Evolutionary conservation across 2,113 vertebrate genomes (phyloP), one percentile per base, ranked within the genome.

Genomic region (Peromyscus polionotus): DNA sequence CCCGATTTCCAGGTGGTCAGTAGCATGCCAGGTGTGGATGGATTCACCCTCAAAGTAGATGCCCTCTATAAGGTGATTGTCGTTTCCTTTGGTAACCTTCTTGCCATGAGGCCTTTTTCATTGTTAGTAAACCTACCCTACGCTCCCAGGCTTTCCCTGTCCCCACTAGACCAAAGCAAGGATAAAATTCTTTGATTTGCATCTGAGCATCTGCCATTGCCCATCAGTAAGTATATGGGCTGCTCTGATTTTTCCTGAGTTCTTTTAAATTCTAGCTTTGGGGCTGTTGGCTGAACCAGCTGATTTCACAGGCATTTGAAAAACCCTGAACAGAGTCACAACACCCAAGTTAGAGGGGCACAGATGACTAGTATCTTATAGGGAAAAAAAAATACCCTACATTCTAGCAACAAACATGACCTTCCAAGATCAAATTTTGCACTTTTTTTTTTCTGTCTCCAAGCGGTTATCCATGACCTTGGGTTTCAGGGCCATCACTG

Each of bases 41-140:
- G 99, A 59, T 99, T 99, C 63, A 99, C 99, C 36, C 99, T 99
- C 98, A 99, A 99, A 97, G 99, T 99, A 1, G 99, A 99, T 16
- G 99, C 99, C 4, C 99, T 99, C 42, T 99, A 99, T 81, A 99
- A 99, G 99, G 99, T 99, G 12, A n/a, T 33, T 45, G 0, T 36
- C n/a, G 2, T 39, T 73, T 96, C 63, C 86, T 75, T 65, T 88
- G n/a, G 61, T 31, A 48, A 7, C 57, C 39, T 51, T 94, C 80
- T 96, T 85, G n/a, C 14, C 42, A 1, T 11, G 70, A 70, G 24
- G 4, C 42, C 59, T 95, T 86, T 65, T 91, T 51, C 3, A n/a
- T 86, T 81, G 16, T 87, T 48, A 2, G 92, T 72, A 90, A 90
- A 76, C 11, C 77, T 45, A 65, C 68, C 31, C 0, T 73, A 80